Base-by-base conservation (phyloP, 2,113 vertebrate genomes). In the Datnioides undecimradiatus region DNA sequence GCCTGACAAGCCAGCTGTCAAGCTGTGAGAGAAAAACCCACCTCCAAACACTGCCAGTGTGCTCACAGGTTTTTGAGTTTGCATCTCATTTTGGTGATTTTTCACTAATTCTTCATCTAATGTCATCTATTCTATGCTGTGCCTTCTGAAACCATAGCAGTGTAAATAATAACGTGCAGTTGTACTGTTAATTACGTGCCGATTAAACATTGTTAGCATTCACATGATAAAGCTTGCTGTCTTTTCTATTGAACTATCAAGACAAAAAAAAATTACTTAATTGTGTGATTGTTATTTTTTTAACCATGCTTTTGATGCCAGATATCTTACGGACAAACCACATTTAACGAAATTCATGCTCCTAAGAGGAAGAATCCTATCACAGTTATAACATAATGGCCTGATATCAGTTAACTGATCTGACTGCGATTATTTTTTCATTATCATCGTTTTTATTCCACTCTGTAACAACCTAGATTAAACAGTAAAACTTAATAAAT, bases 21-120 rank as follows among this genome's bases (percentile, higher is more conserved):
- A 92, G 77, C 76, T 95, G 51, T 95, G 85, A 94, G 52, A 55
- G 23, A 57, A 55, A 71, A 58, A 68, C 6, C 31, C 45, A 66
- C 62, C 73, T 48, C 82, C 23, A 54, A 27, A 46, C 9, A 10
- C 21, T 36, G 10, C 7, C 2, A 1, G 8, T 49, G 25, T 68
- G 29, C 51, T 85, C 38, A 10, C 23, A 46, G 11, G 49, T 33
- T 69, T 8, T 29, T 23, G 8, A 17, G 46, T 46, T 65, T 46
- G 11, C 38, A 21, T 34, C 5, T 10, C 2, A 67, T 38, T 41
- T 40, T 10, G 17, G n/a, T 36, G 0, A 52, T 54, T 27, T 27
- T 40, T 33, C 2, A 5, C 1, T 51, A 19, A 57, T 36, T 27
- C 8, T 60, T 45, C 3, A 52, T n/a, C n/a, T n/a, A 27, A 41